Base-by-base conservation (phyloP, 35 echinoderm and acorn worm genomes). In the Chiridota heheva region DNA sequence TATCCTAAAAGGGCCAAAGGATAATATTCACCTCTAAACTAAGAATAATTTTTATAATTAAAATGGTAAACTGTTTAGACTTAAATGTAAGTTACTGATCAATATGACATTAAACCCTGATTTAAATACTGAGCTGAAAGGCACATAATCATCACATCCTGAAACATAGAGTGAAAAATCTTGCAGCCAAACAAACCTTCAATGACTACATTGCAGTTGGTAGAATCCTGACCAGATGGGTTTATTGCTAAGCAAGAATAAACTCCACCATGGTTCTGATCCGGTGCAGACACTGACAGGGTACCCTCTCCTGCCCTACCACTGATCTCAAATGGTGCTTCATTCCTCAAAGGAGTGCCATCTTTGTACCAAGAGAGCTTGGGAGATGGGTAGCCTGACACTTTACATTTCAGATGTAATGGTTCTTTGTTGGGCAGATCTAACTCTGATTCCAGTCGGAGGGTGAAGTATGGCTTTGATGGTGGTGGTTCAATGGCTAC, bases 181-280 rank as follows among this genome's bases (percentile, higher is more conserved):
- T n/a, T n/a, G n/a, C n/a, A n/a, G n/a, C n/a, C n/a, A n/a, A n/a
- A 57, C 59, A 35, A 69, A 96, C 93, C 89, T 85, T 83, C 76
- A 25, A 97, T 89, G 44, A 81, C 48, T 28, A 97, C 70, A 59
- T 97, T 80, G 4, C 76, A 80, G 1, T 78, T 87, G 5, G 94
- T 88, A 25, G 58, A 85, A 49, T 73, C 80, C 29, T 83, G 70
- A 18, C 94, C 94, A 28, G 80, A 55, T 15, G 79, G 84, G 58
- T 97, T 97, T 32, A 70, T 64, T 8, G 94, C 89, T 37, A 87
- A 82, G 49, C 84, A 91, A 22, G 78, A 70, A 61, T 91, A 97
- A 0, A 73, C 63, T 31, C 89, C 89, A 60, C 63, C 53, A 60
- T 97, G 84, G 44, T 88, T 73, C 18, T 84, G 34, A 33, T 78